Evolutionary conservation across 92 coral and sea anemone genomes (phyloP), one percentile per base, ranked within the genome.

Genomic region (Parazoanthus atlanticus): DNA sequence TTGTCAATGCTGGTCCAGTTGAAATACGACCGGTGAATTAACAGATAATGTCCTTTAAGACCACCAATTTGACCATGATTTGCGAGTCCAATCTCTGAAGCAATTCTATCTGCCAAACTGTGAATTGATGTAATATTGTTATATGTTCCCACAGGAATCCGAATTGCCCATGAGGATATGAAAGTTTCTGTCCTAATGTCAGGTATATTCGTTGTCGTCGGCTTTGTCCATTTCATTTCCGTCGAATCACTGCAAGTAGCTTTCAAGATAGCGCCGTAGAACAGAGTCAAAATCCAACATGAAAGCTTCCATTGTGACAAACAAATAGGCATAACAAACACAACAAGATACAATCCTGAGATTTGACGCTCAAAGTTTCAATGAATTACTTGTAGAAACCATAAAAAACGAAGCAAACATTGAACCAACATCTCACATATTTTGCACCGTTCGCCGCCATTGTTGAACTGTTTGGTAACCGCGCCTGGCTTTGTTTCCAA

Each of bases 61-160:
- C 98, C 96, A 2, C 99, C 99, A 25, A 97, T 97, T 85, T 97
- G 99, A 4, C 99, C 99, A 79, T 95, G 95, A 16, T 93, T 95
- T 16, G 87, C 84, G 12, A 97, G 88, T 69, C 99, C 99, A 21
- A 95, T 95, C 78, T 97, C 98, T 0, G 81, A 66, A 2, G 99
- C 97, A 31, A 97, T 97, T 66, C 88, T 88, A 74, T 94, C 94
- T 13, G 98, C 99, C 75, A 90, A 31, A 8, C 32, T 74, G 82
- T 92, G 92, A 31, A 95, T 89, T 26, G 89, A 80, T 79, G 88
- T 31, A 32, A 85, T 87, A 54, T 86, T 81, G 70, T 86, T 54
- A 32, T 79, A 69, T 49, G 86, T 85, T 85, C 72, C 89, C 69
- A 94, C 52, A 11, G 99, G 98, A 78, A 97, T 95, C 80, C 94